Evolutionary conservation across 2,888 invertebrate species (phyloP).

Genomic region (Eupeodes luniger): DNA sequence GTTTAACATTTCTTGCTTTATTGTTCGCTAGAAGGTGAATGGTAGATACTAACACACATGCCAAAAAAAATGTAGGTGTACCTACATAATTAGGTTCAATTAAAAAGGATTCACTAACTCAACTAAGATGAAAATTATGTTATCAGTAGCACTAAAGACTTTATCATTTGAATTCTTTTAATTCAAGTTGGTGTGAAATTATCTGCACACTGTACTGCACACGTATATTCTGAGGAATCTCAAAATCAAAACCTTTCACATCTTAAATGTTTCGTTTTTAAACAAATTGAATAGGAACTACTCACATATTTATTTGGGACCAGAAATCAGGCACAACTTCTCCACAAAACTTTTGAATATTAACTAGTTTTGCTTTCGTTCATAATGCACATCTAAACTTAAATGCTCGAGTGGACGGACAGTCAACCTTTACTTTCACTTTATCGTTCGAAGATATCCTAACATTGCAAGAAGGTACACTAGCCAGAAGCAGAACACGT

Average conservation of each 20-base stretch:
- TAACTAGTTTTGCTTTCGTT: slow-evolving; percentile 46
- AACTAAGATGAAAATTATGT: too few species aligned
- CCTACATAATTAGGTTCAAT: too few species aligned
- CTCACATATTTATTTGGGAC: slow-evolving; percentile 44
- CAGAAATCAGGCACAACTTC: slow-evolving; percentile 34
- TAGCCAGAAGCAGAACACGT: slow-evolving; percentile 36
- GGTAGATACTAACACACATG: too few species aligned
- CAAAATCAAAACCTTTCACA: neutral
- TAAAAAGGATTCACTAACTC: too few species aligned
- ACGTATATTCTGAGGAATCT: too few species aligned
- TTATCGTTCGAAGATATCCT: slow-evolving; percentile 18
- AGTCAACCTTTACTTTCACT: slow-evolving; percentile 50
- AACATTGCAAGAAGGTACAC: slow-evolving; percentile 34
- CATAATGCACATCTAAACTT: slow-evolving; percentile 50
- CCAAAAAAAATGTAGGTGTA: too few species aligned
- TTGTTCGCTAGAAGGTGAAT: too few species aligned
- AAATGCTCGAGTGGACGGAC: slow-evolving; percentile 25
- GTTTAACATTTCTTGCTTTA: too few species aligned
- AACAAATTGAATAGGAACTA: slow-evolving; percentile 30
- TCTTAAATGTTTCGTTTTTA: slow-evolving; percentile 3
- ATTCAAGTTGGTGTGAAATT: too few species aligned
- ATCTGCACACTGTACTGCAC: too few species aligned
- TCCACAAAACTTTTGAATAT: slow-evolving; percentile 40
- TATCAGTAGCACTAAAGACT: too few species aligned
- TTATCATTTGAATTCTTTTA: too few species aligned